Evolutionary conservation across 2,888 invertebrate genomes (phyloP).

Genomic region (Lithophane leautieri): DNA sequence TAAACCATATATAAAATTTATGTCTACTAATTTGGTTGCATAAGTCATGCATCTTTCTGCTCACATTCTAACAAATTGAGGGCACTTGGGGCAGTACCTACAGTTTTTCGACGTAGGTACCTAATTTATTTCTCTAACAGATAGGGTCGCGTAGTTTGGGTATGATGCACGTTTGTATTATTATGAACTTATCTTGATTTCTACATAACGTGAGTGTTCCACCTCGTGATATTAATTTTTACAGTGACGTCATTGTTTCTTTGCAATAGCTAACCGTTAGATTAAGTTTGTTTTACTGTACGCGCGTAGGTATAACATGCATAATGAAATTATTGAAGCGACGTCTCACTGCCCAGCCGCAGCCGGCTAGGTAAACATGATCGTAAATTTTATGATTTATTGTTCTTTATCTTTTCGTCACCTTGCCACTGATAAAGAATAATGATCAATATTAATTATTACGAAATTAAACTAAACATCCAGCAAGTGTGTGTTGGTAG

Average conservation of each 20-base stretch:
- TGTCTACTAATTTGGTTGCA: slow-evolving; percentile 3
- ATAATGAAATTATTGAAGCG: slow-evolving; percentile 46
- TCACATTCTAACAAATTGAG: slow-evolving; percentile 1
- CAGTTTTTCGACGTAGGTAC: slow-evolving; percentile 11
- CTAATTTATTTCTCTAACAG: slow-evolving; percentile 9
- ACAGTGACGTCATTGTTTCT: slow-evolving; percentile 64
- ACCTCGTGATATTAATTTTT: slow-evolving; percentile 58
- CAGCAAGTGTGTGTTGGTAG: slow-evolving; percentile 52
- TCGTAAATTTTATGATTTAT: slow-evolving; percentile 80
- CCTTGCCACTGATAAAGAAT: slow-evolving; percentile 67
- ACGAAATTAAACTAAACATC: slow-evolving; percentile 64
- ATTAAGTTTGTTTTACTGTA: slow-evolving; percentile 41
- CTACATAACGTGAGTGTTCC: slow-evolving; percentile 39
- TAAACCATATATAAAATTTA: too few relatives aligned
- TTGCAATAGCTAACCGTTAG: slow-evolving; percentile 47
- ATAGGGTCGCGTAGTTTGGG: slow-evolving; percentile 26
- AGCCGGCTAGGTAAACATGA: slow-evolving; percentile 66
- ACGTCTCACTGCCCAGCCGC: slow-evolving; percentile 33
- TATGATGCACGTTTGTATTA: slow-evolving; percentile 20
- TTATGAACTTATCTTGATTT: slow-evolving; percentile 48
- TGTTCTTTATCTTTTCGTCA: slow-evolving; percentile 74
- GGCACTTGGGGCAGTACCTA: neutral
- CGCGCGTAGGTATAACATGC: slow-evolving; percentile 41
- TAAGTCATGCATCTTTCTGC: neutral
- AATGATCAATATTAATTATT: slow-evolving; percentile 71